A percentile compares a stretch with the other conserved stretches of the same genome.
Evolutionary conservation across 1,140 invertebrate genomes (phyloP).

Genomic region (Pseudomyrmex concolor): DNA sequence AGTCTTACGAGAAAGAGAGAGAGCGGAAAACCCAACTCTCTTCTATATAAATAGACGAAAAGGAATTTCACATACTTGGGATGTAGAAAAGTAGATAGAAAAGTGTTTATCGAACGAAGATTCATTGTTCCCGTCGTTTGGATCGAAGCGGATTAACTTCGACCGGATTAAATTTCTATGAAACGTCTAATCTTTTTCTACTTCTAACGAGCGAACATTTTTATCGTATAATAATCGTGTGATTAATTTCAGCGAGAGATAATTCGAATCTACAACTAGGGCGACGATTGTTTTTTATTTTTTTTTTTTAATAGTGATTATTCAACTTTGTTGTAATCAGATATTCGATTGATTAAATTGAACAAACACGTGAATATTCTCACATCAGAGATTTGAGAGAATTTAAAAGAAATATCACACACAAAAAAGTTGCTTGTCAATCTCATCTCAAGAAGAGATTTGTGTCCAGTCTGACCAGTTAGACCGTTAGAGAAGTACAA

Average conservation of each 20-base stretch:
- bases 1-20: conserved; percentile 35
- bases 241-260: not conserved
- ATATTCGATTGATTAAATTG: not conserved
- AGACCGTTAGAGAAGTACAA: conserved; percentile 21
- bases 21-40: not conserved
- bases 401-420: not conserved
- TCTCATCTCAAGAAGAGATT: not conserved
- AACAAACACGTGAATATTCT: not conserved
- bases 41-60: not conserved
- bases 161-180: conserved; percentile 36
- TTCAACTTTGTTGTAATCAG: too few relatives aligned
- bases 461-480: not conserved
- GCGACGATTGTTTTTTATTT: not conserved
- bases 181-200: conserved; percentile 36
- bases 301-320: too few relatives aligned
- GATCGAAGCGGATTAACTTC: conserved; percentile 58
- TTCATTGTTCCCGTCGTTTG: conserved; percentile 62
- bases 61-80: not conserved
- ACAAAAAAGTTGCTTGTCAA: not conserved
- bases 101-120: conserved; percentile 57
- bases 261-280: not conserved
- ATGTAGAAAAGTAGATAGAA: conserved; percentile 18
- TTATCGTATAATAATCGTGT: conserved; percentile 7
- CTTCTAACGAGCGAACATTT: conserved; percentile 23
- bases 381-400: conserved; percentile 13